phyloP scores from a whole-genome alignment of 1,140 invertebrate genomes.

The Trichoplusia ni region DNA sequence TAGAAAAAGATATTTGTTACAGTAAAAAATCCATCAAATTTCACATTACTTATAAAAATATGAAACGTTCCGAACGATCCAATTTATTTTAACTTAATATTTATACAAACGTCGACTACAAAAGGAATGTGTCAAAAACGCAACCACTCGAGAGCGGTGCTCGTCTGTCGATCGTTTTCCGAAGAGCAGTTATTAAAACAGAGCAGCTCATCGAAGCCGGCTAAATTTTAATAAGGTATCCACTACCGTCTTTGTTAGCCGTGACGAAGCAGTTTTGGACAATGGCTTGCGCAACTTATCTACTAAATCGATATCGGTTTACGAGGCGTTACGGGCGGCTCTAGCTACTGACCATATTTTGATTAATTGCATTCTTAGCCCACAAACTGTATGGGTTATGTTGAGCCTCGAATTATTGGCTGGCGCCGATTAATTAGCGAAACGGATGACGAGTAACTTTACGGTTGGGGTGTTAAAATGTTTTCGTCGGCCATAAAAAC shows the following conservation, averaged over 20 bases:
- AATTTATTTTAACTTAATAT: constrained; percentile 47
- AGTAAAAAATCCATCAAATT: constrained; percentile 15
- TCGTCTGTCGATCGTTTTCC: constrained; percentile 59
- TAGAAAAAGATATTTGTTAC: background rate
- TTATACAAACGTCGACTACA: constrained; percentile 48
- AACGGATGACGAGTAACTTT: constrained; percentile 66
- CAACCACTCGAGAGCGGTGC: constrained; percentile 51
- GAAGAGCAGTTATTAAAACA: constrained; percentile 76
- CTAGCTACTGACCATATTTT: constrained; percentile 78
- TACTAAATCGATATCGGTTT: constrained; percentile 79
- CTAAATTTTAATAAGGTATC: constrained; percentile 80
- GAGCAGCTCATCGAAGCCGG: constrained; percentile 71
- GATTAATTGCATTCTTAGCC: constrained; percentile 78
- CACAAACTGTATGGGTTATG: constrained; percentile 54
- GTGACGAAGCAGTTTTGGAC: constrained; percentile 72
- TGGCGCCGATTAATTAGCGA: constrained; percentile 78
- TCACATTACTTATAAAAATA: constrained; percentile 17
- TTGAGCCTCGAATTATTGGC: constrained; percentile 60
- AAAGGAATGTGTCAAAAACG: constrained; percentile 60
- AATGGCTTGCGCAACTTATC: constrained; percentile 80
- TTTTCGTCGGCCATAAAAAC: constrained; percentile 46
- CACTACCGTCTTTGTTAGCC: constrained; percentile 77
- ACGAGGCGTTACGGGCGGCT: constrained; percentile 75
- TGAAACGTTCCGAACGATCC: constrained; percentile 12
- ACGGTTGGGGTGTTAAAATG: constrained; percentile 57